phyloP scores from a whole-genome alignment of 1,140 invertebrate genomes.

The Ceratina japonica region DNA sequence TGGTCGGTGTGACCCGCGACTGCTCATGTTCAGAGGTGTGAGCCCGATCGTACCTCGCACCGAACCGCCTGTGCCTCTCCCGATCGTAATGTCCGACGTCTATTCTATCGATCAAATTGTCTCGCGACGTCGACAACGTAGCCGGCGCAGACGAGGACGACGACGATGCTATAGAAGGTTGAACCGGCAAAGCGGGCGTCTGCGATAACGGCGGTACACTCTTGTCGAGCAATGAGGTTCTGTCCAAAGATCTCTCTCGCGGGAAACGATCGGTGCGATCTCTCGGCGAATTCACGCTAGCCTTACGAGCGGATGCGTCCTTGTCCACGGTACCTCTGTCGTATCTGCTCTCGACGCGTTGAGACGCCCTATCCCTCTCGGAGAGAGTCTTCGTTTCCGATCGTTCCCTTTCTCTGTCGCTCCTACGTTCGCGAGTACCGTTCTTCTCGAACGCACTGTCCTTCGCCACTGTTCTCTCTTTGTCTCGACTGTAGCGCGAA shows the following conservation, averaged over 20 bases:
- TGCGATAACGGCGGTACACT: conserved; percentile 43
- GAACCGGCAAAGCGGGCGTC: conserved; percentile 31
- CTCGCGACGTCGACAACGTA: conserved; percentile 53
- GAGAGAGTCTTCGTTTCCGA: conserved; percentile 65
- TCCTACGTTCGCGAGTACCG: conserved; percentile 69
- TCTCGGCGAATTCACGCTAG: conserved; percentile 62
- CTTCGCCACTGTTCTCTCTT: conserved; percentile 67
- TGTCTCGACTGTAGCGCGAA: conserved; percentile 68
- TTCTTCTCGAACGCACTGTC: conserved; percentile 65
- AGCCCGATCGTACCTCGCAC: conserved; percentile 66
- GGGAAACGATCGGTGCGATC: conserved; percentile 69
- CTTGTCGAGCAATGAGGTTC: conserved; percentile 64
- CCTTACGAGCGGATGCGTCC: conserved; percentile 62
- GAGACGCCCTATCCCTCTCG: conserved; percentile 68
- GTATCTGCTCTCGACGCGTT: conserved; percentile 70
- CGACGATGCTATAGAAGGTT: conserved; percentile 37
- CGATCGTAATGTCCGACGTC: conserved; percentile 67
- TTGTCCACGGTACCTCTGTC: conserved; percentile 68
- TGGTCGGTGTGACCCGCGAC: conserved; percentile 61
- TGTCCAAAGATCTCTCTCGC: conserved; percentile 70
- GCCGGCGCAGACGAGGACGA: conserved; percentile 46
- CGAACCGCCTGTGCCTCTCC: conserved; percentile 72
- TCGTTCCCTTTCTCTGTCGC: conserved; percentile 74
- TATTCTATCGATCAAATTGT: conserved; percentile 62
- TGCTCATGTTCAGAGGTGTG: conserved; percentile 66